These are phyloP conservation scores for Agrochola macilenta DNA, from an alignment of 2,888 invertebrate species.

Conservation along the genomic window DNA sequence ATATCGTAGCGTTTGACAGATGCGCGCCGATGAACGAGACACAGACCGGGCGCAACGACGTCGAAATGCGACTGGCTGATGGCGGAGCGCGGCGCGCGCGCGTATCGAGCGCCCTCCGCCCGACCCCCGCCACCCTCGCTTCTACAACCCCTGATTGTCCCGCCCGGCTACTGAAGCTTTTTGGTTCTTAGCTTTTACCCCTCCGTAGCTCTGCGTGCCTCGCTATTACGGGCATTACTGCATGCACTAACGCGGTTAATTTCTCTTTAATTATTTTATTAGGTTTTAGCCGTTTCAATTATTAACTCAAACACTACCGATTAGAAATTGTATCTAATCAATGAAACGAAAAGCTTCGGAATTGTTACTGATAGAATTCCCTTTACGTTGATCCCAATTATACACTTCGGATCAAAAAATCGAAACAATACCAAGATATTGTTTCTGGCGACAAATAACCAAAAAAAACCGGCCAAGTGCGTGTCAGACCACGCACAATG, in stretches of 20 bases:
- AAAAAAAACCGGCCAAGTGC: background rate
- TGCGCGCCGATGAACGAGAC: constrained; percentile 76
- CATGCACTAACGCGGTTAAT: constrained; percentile 54
- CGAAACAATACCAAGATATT: background rate
- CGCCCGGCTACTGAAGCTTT: constrained; percentile 74
- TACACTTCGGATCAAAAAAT: background rate
- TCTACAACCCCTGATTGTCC: constrained; percentile 80
- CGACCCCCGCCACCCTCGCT: constrained; percentile 82
- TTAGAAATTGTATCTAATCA: background rate
- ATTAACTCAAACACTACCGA: background rate
- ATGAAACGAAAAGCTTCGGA: constrained; percentile 7
- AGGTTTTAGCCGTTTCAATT: constrained; percentile 7
- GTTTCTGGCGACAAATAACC: background rate
- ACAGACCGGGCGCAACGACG: constrained; percentile 77
- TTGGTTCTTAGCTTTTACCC: constrained; percentile 73
- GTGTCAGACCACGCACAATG: no score
- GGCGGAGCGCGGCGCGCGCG: constrained; percentile 84
- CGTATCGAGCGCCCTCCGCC: constrained; percentile 87
- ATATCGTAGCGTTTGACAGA: constrained; percentile 85
- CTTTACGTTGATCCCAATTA: background rate
- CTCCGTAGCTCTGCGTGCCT: constrained; percentile 58
- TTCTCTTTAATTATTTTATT: constrained; percentile 24
- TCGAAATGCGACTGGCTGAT: constrained; percentile 85
- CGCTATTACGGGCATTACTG: constrained; percentile 50
- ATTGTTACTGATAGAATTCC: background rate